phyloP scores from a whole-genome alignment of 2,888 invertebrate genomes.

The Odontocolon sp. region DNA sequence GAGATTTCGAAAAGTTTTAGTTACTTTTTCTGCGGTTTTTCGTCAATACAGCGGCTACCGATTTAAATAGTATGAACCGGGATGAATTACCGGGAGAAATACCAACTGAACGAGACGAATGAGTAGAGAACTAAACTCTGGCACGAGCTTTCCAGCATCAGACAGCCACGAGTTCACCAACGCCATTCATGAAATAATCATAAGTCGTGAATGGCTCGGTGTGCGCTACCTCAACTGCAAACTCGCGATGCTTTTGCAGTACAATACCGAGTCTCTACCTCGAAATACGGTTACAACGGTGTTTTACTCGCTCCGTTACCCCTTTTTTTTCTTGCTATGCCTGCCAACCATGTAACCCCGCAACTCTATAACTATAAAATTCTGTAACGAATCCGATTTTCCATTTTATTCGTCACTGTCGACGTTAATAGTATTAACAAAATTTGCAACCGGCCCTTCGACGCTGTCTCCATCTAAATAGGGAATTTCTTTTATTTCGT shows the following conservation, averaged over 20 bases:
- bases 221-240: conserved; percentile 14
- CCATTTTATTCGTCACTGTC: not conserved
- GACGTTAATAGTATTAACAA: not conserved
- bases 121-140: not conserved
- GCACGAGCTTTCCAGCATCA: not conserved
- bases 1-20: too few relatives aligned
- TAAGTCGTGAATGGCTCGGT: conserved; percentile 35
- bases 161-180: conserved; percentile 3
- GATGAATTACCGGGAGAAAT: not conserved
- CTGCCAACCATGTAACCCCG: not conserved
- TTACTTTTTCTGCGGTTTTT: not conserved
- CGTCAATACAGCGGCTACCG: not conserved
- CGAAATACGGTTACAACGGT: conserved; percentile 40
- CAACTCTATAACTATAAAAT: not conserved
- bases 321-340: conserved; percentile 3
- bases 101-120: not conserved
- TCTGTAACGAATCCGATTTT: not conserved
- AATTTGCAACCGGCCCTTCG: too few relatives aligned
- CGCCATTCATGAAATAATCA: conserved; percentile 42
- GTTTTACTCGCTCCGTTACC: conserved; percentile 34
- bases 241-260: conserved; percentile 9
- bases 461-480: too few relatives aligned
- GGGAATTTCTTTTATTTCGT: not conserved
- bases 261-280: not conserved
- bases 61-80: not conserved